phyloP scores from a whole-genome alignment of 23 tunicate species.

The Diplosoma virens region DNA sequence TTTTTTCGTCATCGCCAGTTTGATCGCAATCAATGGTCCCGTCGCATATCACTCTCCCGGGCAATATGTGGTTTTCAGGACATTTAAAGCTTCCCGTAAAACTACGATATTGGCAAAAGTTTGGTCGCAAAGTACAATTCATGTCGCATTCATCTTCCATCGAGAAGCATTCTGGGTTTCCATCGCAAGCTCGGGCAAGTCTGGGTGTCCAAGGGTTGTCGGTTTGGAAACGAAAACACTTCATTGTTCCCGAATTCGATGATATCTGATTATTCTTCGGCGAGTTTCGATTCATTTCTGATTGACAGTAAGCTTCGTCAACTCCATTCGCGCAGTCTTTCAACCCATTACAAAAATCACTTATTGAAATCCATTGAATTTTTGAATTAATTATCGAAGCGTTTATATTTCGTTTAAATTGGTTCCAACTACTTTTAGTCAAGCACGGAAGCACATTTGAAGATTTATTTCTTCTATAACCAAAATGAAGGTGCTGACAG shows the following conservation, averaged over 20 bases:
- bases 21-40: slow-evolving; percentile 40
- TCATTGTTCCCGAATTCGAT: background rate
- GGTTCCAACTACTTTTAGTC: background rate
- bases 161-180: slow-evolving; percentile 65
- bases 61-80: slow-evolving; percentile 31
- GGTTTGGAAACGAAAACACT: slow-evolving; percentile 4
- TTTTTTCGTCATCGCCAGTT: slow-evolving; percentile 17
- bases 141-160: slow-evolving; percentile 80
- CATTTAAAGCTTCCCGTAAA: slow-evolving; percentile 49
- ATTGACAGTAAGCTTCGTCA: slow-evolving; percentile 55
- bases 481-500: slow-evolving; percentile 41
- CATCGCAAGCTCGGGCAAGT: slow-evolving; percentile 57
- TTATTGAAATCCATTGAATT: slow-evolving; percentile 35
- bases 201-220: slow-evolving; percentile 58
- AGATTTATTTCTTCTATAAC: background rate
- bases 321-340: slow-evolving; percentile 59
- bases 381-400: background rate
- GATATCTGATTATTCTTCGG: background rate
- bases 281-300: background rate
- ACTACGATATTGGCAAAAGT: slow-evolving; percentile 33
- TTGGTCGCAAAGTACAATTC: slow-evolving; percentile 23
- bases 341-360: slow-evolving; percentile 55
- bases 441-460: slow-evolving; percentile 66
- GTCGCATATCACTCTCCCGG: slow-evolving; percentile 60
- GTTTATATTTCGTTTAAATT: background rate